These are phyloP conservation scores for Drosophila niveifrons DNA, from an alignment of 2,888 invertebrate genomes.

Conservation along the genomic window DNA sequence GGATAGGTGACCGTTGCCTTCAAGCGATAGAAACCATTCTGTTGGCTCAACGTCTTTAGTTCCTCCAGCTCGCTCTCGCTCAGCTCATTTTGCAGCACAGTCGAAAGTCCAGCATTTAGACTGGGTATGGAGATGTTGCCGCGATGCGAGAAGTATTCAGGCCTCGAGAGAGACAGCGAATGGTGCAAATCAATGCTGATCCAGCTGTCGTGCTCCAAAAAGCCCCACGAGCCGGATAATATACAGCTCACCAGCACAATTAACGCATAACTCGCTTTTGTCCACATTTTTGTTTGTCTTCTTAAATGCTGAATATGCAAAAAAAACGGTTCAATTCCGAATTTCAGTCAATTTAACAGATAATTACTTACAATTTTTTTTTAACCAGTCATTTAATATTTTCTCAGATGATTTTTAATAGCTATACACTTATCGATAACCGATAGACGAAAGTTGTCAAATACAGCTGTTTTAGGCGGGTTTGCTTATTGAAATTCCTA, in stretches of 20 bases:
- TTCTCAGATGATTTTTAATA: constrained; percentile 48
- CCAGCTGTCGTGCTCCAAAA: constrained; percentile 91
- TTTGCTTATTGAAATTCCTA: too few relatives aligned
- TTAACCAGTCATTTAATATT: constrained; percentile 50
- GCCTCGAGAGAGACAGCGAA: constrained; percentile 87
- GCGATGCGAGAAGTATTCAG: constrained; percentile 88
- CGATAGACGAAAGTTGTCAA: too few relatives aligned
- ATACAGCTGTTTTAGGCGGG: too few relatives aligned
- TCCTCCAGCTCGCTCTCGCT: constrained; percentile 87
- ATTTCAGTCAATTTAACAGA: background rate
- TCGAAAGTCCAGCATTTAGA: constrained; percentile 88
- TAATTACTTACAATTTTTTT: constrained; percentile 32
- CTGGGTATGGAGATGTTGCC: constrained; percentile 91
- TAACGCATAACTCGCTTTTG: constrained; percentile 22
- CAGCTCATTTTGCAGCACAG: constrained; percentile 88
- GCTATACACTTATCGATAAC: constrained; percentile 33
- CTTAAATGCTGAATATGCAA: constrained; percentile 1
- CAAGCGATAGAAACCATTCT: constrained; percentile 91
- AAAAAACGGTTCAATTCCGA: background rate
- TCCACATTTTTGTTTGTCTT: constrained; percentile 24
- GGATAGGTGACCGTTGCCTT: constrained; percentile 89
- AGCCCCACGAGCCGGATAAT: constrained; percentile 76
- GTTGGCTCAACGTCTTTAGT: constrained; percentile 87
- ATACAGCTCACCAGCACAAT: constrained; percentile 45
- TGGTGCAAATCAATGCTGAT: constrained; percentile 90